Evolutionary conservation across 2,888 invertebrate species (phyloP).

Genomic region (Hoplodrina ambigua): DNA sequence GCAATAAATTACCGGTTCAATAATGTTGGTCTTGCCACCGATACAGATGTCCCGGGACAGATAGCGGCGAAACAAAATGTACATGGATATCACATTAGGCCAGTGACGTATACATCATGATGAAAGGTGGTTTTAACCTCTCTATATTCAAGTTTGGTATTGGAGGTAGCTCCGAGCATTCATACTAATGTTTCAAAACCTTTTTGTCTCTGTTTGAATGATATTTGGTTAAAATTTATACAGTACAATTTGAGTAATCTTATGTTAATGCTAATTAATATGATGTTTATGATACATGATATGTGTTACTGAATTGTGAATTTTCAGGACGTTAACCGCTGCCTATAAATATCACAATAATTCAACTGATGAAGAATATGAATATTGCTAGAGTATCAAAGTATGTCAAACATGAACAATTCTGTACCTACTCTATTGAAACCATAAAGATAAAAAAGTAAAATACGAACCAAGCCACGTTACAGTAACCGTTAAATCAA

Average conservation of each 20-base stretch:
- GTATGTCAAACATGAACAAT: conserved; percentile 27
- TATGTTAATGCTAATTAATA: no score
- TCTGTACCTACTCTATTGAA: conserved; percentile 6
- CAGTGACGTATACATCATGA: conserved; percentile 72
- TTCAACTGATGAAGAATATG: background rate
- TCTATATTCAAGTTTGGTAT: conserved; percentile 63
- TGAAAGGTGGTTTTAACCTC: conserved; percentile 60
- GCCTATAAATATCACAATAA: background rate
- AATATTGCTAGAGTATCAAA: conserved; percentile 9
- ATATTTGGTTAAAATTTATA: no score
- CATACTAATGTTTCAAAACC: background rate
- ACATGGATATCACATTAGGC: conserved; percentile 89
- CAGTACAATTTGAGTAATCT: no score
- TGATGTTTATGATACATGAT: no score
- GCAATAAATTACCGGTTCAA: conserved; percentile 86
- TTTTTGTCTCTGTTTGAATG: background rate
- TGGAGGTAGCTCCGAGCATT: conserved; percentile 48
- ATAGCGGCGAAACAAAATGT: conserved; percentile 87
- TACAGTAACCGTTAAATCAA: conserved; percentile 34
- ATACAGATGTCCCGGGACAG: conserved; percentile 86
- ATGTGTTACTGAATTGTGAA: background rate
- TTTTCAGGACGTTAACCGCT: background rate
- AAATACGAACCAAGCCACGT: conserved; percentile 4
- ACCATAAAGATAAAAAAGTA: conserved; percentile 25
- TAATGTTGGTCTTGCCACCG: conserved; percentile 87